phyloP scores from a whole-genome alignment of 2,888 invertebrate genomes.

The Eulithis testata region DNA sequence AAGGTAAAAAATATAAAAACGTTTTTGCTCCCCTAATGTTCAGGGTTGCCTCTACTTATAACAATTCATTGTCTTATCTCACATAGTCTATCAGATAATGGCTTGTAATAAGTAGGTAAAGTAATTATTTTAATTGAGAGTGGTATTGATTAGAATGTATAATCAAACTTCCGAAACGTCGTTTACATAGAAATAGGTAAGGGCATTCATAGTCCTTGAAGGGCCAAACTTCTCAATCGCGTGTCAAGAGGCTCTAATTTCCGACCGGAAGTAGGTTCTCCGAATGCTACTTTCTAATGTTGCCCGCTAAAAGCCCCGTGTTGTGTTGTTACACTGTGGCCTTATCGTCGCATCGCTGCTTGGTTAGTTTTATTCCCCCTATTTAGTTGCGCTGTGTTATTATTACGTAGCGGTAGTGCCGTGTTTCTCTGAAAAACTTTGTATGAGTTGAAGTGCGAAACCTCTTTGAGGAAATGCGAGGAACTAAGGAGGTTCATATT shows the following conservation, averaged over 20 bases:
- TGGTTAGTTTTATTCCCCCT: slow-evolving; percentile 1
- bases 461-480: too few species aligned
- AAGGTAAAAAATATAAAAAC: too few species aligned
- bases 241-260: slow-evolving; percentile 40
- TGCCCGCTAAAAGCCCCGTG: slow-evolving; percentile 28
- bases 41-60: too few species aligned
- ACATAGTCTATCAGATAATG: too few species aligned
- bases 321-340: slow-evolving; percentile 14
- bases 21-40: too few species aligned
- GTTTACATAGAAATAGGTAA: slow-evolving; percentile 12
- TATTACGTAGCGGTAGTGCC: slow-evolving; percentile 2
- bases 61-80: too few species aligned
- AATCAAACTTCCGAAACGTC: neutral
- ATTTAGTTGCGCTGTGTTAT: slow-evolving; percentile 10
- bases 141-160: neutral
- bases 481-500: too few species aligned
- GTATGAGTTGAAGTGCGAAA: too few species aligned
- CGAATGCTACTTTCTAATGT: slow-evolving; percentile 33
- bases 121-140: too few species aligned
- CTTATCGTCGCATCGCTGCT: slow-evolving; percentile 29
- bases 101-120: too few species aligned
- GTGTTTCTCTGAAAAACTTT: too few species aligned
- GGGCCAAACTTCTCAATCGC: slow-evolving; percentile 31
- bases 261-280: slow-evolving; percentile 29
- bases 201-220: slow-evolving; percentile 5